Evolutionary conservation across 1,140 invertebrate genomes (phyloP), one percentile per base, ranked within the genome.

Genomic region (Megathymus violae): DNA sequence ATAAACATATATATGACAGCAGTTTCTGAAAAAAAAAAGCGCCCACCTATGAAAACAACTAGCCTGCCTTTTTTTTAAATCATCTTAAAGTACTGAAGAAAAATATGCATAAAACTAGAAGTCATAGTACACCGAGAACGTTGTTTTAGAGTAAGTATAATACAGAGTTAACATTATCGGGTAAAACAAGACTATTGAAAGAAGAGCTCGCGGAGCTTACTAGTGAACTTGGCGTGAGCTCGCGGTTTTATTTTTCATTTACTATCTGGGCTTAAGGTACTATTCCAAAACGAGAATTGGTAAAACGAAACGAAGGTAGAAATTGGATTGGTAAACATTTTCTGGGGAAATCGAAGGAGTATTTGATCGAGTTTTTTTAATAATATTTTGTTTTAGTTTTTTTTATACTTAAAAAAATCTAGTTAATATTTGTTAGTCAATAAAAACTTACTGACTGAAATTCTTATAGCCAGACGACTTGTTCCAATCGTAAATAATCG

Each of bases 241-340:
- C 44, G 64, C 47, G 71, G 74, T 80, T 82, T 82, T 85, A 82
- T 85, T 82, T 85, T 83, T 78, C 76, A 75, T 78, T 79, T 73
- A 71, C 71, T 59, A 75, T 74, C 71, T 74, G 71, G 65, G 72
- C 72, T 81, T 78, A 78, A 43, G 64, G 48, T 54, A 59, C 69
- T 50, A 60, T 52, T 71, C 59, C 64, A 69, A 78, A 78, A 73
- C 64, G 67, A 54, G 54, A 51, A 74, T 76, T 71, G 64, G 74
- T 76, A 80, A 81, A 67, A 62, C 47, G 76, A 78, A 75, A 76
- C 74, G 63, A 67, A 70, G 38, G 41, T 59, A 47, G 41, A 46
- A 14, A n/a, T n/a, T n/a, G n/a, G n/a, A n/a, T n/a, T n/a, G n/a
- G n/a, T n/a, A n/a, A n/a, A n/a, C n/a, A n/a, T 59, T 59, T 59